Evolutionary conservation across 2,888 invertebrate genomes (phyloP), one percentile per base, ranked within the genome.

Genomic region (Hemithea aestivaria): DNA sequence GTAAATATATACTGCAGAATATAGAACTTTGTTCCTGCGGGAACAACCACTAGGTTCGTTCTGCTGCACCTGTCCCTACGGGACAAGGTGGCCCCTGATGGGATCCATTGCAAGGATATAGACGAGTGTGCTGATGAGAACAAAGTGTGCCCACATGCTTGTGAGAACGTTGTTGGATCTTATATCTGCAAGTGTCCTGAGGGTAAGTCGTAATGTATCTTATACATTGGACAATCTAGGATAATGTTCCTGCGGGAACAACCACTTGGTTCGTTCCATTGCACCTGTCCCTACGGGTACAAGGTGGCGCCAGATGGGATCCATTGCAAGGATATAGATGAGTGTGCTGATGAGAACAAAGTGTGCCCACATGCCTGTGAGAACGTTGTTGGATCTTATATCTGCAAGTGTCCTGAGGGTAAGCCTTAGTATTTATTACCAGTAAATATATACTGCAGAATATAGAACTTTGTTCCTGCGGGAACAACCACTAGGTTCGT

Each of bases 251-350:
- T n/a, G n/a, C n/a, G n/a, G n/a, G n/a, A n/a, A n/a, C n/a, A n/a
- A n/a, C n/a, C n/a, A n/a, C n/a, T n/a, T n/a, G 95, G 95, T 22
- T 93, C 94, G 6, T 96, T 92, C 88, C 89, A 93, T 48, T 96
- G 96, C 78, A 93, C 94, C 48, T 96, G 96, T 69, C 96, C 96
- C 0, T 94, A 92, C 74, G 96, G 96, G 2, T 96, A 94, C 77
- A 89, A 91, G 20, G 76, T 96, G 41, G 94, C 95, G 6, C 89
- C 92, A 1, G 96, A 96, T 84, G 94, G 93, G 42, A 81, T 91
- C 39, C 96, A 95, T 75, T 96, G 96, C 71, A 89, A 91, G 88
- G 96, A 96, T 84, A 92, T 96, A 7, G 94, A 96, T 77, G 96
- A 96, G 80, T 96, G 96, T 70, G 78, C 88, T 4, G 93, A 93